Evolutionary conservation across 2,888 invertebrate species (phyloP), one percentile per base, ranked within the genome.

Genomic region (Phyto melanocephala): DNA sequence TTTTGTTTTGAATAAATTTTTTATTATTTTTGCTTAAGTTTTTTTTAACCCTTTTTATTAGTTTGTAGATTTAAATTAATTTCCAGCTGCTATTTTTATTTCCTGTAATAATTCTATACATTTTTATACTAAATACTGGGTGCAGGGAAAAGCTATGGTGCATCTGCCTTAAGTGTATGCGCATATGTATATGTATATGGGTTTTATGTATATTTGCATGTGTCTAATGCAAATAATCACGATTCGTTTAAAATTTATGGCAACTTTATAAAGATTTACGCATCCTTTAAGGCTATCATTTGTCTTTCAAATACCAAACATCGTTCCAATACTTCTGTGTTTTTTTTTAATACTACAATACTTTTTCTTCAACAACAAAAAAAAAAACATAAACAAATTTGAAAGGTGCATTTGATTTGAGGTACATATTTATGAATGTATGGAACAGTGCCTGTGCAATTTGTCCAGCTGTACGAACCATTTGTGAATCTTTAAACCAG

Each of bases 221-320:
- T 40, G 60, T 65, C 80, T 72, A 79, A 80, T 82, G 65, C 79
- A 84, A 74, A 80, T 81, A 79, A 81, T 83, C 78, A 77, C 74
- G 79, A 77, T 72, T 65, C 35, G 42, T 67, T 71, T 68, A 86
- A 88, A 88, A 89, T 89, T 89, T 88, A 88, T 89, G 86, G 87
- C 87, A 86, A 85, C 85, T 86, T 87, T 87, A 86, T 85, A 87
- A 88, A 78, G 87, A 89, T 89, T 88, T 89, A 89, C 89, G 88
- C 88, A 89, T 88, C 89, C 89, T 89, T 89, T 81, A 72, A 82
- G 84, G 85, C 80, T 70, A n/a, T 24, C 71, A 77, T 77, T 81
- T 81, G 68, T 68, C 81, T 81, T 77, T 47, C 54, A 77, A 67
- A 81, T 68, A 47, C 62, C n/a, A 42, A 68, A 50, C 60, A 47